Base-by-base conservation (phyloP, 2,113 vertebrate genomes). In the Forbesichthys agassizii region DNA sequence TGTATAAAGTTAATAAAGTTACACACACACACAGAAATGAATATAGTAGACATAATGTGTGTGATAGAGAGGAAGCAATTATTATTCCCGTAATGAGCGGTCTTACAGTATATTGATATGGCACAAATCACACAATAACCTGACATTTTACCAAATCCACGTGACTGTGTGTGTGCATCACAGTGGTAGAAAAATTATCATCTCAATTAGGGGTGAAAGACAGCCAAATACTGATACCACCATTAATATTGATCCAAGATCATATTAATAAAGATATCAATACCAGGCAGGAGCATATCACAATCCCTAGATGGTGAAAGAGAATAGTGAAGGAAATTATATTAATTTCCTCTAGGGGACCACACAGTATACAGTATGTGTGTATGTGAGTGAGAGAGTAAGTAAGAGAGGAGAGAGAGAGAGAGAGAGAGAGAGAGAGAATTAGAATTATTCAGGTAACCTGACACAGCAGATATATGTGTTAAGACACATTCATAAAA, bases 231-330 rank as follows among this genome's bases (percentile, higher is more conserved):
- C 4, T 11, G 5, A 3, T 52, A 11, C 4, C 4, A 42, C 7
- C 36, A 42, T 42, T 42, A 42, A 42, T 42, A 6, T 42, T 5
- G 49, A 42, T 1, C 36, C 1, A 42, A 48, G 11, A 64, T 9
- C 56, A 49, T 48, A 65, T 71, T 62, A 57, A 65, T 48, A 54
- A 6, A 4, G 14, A 47, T 48, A 33, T 69, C 53, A 62, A 62
- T 77, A 66, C 75, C 73, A 69, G 11, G 70, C 52, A 53, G n/a
- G n/a, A 13, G 52, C 52, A 53, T n/a, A 48, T 9, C n/a, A 13
- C 13, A 42, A 42, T 42, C 36, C 36, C 36, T 42, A 42, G 36
- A 42, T 42, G 36, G 7, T 27, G 11, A 58, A 59, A 75, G 68
- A 4, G 0, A 49, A 74, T 75, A 73, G 48, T 55, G 42, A 61